Base-by-base conservation (phyloP, 2,888 invertebrate genomes). In the Anthophora plumipes region DNA sequence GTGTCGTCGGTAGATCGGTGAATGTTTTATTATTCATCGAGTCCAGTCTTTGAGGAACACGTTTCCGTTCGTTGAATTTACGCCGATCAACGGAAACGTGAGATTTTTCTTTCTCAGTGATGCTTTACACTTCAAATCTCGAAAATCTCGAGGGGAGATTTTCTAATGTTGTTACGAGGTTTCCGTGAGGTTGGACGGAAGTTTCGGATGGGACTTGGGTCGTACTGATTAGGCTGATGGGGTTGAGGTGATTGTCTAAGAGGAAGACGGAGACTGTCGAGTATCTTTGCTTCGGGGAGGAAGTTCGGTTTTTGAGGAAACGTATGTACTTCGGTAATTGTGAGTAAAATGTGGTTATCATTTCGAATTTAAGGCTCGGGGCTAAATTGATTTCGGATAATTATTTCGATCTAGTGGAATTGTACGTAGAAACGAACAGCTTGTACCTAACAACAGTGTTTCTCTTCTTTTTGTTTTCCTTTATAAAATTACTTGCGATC, bases 11-110 rank as follows among this genome's bases (percentile, higher is more conserved):
- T 46, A 31, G 64, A 73, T 52, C 41, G 48, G 31, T 6, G 50
- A 48, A 59, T 31, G 43, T 31, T 64, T 73, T 59, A 41, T 74
- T 60, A 75, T 69, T 75, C 70, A 69, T 75, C 7, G 54, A 50
- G 8, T 31, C 2, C 20, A 6, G 14, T 17, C 31, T 41, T 59
- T 8, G 20, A 22, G 48, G 22, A 12, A 25, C 57, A 14, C 39
- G 69, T 52, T 74, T 22, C 52, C 48, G 8, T 0, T 4, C 14
- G 50, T 25, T 31, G 69, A 68, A 69, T 59, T 60, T 43, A 52
- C 57, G 2, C 12, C 12, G 60, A 74, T 60, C 52, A 25, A 48
- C 9, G 5, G 20, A 20, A 41, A 22, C n/a, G 31, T 6, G n/a
- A 7, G 7, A 46, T 54, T 20, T 50, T 64, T 43, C 39, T 12